Conservation (phyloP, 2,888 invertebrate genomes). For the Apamea anceps region DNA sequence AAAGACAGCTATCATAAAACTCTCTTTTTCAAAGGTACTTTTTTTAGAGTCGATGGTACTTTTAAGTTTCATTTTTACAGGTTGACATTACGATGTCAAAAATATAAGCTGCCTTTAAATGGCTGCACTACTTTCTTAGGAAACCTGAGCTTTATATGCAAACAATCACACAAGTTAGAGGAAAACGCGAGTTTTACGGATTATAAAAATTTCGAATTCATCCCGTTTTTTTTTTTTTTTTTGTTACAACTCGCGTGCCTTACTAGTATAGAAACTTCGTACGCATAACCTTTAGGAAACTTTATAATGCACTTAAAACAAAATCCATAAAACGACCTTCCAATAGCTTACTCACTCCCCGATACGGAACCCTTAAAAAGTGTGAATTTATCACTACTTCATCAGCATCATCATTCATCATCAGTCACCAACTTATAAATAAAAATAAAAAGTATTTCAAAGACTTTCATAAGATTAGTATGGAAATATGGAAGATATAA, state of each 20-base stretch:
- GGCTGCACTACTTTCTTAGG: background rate
- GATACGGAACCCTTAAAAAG: slow-evolving; percentile 43
- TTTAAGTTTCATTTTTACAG: background rate
- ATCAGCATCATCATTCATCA: slow-evolving; percentile 25
- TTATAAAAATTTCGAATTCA: background rate
- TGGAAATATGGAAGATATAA: slow-evolving; percentile 59
- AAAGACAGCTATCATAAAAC: background rate
- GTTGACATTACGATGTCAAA: background rate
- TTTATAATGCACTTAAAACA: background rate
- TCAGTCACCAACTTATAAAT: slow-evolving; percentile 45
- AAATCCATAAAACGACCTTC: background rate
- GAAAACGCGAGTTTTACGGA: background rate
- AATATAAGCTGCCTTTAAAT: background rate
- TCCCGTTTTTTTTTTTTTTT: background rate
- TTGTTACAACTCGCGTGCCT: too few relatives aligned
- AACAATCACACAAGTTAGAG: too few relatives aligned
- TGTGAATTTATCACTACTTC: slow-evolving; percentile 28
- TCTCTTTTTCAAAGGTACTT: background rate
- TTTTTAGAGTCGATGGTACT: background rate
- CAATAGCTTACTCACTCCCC: background rate
- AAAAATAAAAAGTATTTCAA: slow-evolving; percentile 26
- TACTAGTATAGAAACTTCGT: background rate
- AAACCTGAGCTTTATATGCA: background rate
- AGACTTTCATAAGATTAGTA: slow-evolving; percentile 48
- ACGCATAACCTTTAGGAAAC: background rate